Percentiles rank a stretch among this genome's conserved stretches.
phyloP scores from a whole-genome alignment of 2,113 vertebrate species.

The Tenebrosternarchus preto region DNA sequence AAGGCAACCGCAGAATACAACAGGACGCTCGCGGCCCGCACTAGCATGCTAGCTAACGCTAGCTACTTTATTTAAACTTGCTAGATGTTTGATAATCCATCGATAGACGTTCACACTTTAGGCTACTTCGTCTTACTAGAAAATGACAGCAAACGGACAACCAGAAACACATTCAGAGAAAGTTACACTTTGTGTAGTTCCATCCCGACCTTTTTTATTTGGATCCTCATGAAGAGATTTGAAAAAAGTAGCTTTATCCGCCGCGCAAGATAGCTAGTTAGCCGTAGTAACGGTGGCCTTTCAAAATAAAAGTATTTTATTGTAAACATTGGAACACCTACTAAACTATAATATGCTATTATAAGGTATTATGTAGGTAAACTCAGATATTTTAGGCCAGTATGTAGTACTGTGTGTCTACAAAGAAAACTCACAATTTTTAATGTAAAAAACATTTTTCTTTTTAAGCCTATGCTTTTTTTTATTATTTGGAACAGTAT shows the following conservation, averaged over 20 bases:
- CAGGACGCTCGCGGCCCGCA: neutral
- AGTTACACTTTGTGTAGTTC: neutral
- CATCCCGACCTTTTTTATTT: neutral
- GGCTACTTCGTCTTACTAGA: neutral
- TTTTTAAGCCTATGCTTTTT: no score
- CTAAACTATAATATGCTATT: no score
- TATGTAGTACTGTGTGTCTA: no score
- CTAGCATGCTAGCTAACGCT: neutral
- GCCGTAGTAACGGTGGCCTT: neutral
- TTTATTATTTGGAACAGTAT: no score
- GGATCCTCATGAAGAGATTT: neutral
- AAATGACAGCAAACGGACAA: neutral
- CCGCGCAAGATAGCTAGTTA: neutral
- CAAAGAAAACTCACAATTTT: no score
- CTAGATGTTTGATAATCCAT: no score
- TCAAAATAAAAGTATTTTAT: slow-evolving; percentile 38
- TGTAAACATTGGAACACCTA: neutral
- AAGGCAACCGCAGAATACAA: slow-evolving; percentile 28
- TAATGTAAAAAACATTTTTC: no score
- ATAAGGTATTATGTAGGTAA: no score
- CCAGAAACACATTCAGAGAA: neutral
- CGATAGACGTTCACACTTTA: no score
- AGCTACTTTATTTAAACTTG: no score
- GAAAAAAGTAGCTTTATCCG: slow-evolving; percentile 7
- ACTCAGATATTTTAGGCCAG: no score